These are phyloP conservation scores for Acrocyrtus sp. DNA, from an alignment of 2,888 invertebrate genomes.

Conservation along the genomic window DNA sequence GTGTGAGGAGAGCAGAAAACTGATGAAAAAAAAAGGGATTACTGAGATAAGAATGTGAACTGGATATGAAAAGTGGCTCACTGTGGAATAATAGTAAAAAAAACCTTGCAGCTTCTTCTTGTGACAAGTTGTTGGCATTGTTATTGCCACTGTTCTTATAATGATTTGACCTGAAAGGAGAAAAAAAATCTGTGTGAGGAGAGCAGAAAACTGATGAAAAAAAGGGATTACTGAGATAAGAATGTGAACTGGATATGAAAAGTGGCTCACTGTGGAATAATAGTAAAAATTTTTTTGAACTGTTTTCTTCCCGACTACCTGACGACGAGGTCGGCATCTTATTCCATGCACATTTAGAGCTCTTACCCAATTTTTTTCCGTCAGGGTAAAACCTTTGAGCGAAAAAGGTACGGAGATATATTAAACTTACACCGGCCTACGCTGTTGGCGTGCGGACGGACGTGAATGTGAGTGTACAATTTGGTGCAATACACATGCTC, in stretches of 20 bases:
- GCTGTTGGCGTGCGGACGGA: background rate
- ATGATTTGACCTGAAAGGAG: constrained; percentile 51
- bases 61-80: background rate
- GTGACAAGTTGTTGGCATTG: constrained; percentile 52
- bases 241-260: background rate
- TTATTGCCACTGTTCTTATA: constrained; percentile 19
- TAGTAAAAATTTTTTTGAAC: background rate
- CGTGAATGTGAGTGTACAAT: constrained; percentile 6
- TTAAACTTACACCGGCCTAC: constrained; percentile 5
- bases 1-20: constrained; percentile 21
- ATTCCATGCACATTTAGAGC: too few species aligned
- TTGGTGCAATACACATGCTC: background rate
- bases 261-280: background rate
- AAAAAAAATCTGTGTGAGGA: constrained; percentile 30
- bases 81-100: background rate
- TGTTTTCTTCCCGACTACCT: too few species aligned
- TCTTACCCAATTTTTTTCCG: too few species aligned
- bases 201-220: constrained; percentile 7
- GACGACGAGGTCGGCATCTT: too few species aligned
- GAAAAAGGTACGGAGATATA: too few species aligned
- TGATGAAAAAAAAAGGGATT: constrained; percentile 5
- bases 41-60: too few species aligned
- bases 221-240: constrained; percentile 4
- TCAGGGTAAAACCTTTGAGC: too few species aligned
- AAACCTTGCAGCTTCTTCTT: constrained; percentile 13